These are phyloP conservation scores for Caloenas nicobarica DNA, from an alignment of 2,113 vertebrate genomes.

Conservation along the genomic window DNA sequence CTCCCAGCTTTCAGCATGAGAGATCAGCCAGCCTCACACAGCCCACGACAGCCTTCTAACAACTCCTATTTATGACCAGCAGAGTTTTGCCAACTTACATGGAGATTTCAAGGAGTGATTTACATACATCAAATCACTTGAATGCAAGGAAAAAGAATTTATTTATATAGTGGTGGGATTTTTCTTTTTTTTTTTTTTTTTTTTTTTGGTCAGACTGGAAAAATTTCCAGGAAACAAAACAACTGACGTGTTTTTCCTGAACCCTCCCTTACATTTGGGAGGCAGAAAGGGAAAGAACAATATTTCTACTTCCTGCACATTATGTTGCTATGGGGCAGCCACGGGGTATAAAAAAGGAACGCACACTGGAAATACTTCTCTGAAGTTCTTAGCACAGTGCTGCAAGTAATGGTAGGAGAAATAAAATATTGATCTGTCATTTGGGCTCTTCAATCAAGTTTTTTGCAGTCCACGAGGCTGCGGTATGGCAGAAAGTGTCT, in stretches of 20 bases:
- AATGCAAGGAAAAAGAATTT: neutral
- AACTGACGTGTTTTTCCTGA: slow-evolving; percentile 51
- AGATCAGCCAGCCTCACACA: neutral
- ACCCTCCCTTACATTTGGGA: slow-evolving; percentile 34
- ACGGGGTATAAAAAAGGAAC: neutral
- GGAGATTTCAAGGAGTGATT: neutral
- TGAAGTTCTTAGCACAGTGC: neutral
- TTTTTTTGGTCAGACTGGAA: neutral
- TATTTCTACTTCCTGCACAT: slow-evolving; percentile 30
- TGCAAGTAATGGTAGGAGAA: neutral
- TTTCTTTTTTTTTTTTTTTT: neutral
- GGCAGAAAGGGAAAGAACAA: slow-evolving; percentile 55
- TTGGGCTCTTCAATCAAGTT: neutral
- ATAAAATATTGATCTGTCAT: neutral
- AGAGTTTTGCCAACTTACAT: neutral
- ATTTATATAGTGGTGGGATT: neutral
- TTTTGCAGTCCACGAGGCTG: neutral
- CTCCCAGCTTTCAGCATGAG: neutral
- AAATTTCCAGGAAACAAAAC: slow-evolving; percentile 40
- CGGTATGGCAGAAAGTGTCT: neutral
- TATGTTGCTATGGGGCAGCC: slow-evolving; percentile 2
- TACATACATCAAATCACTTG: neutral
- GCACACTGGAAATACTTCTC: neutral
- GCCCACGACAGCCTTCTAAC: neutral
- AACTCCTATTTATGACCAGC: neutral